Base-by-base conservation (phyloP, 2,888 invertebrate genomes). In the Lycocerus yunnanus region DNA sequence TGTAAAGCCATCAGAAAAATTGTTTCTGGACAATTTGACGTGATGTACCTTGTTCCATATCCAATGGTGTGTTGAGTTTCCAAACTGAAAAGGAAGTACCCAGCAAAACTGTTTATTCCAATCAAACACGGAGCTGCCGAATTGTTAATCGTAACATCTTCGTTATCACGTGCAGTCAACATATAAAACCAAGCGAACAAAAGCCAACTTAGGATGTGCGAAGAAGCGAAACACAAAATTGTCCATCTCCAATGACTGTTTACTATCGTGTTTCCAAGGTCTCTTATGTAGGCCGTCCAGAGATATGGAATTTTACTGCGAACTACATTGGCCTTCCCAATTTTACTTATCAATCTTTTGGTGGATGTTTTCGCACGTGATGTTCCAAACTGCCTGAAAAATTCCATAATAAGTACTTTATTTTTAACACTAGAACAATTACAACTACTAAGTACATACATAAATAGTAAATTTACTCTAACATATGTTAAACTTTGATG, bases 61-160 rank as follows among this genome's bases (percentile, higher is more conserved):
- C 96, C 97, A 58, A 96, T 95, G 0, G 95, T 92, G 82, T 91
- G 91, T 88, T 91, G 87, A 0, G 95, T 96, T 86, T 97, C 97
- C 75, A 97, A 92, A 60, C 95, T 94, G 89, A 96, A 95, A 84
- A 96, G 90, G 75, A 96, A 90, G 75, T 92, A 88, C 0, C 91
- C 92, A 21, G 91, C 90, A 74, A 92, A 92, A 14, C 89, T 89
- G 0, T 88, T 87, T 0, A 91, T 91, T 0, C 92, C 92, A 4
- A 88, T 88, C 27, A 92, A 89, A 78, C 92, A 92, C 0, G 87
- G 88, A 24, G 67, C 73, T 13, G 21, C 27, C 81, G 84, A 18
- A n/a, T 92, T 90, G 63, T 90, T 90, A 0, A 90, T 71, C 20
- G 82, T 89, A n/a, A 94, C 89, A 83, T 96, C 96, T 0, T 95